A percentile compares a stretch with the other conserved stretches of the same genome.
These are phyloP conservation scores for Tetramorium parvispinum DNA, from an alignment of 1,140 invertebrate species.

Conservation along the genomic window DNA sequence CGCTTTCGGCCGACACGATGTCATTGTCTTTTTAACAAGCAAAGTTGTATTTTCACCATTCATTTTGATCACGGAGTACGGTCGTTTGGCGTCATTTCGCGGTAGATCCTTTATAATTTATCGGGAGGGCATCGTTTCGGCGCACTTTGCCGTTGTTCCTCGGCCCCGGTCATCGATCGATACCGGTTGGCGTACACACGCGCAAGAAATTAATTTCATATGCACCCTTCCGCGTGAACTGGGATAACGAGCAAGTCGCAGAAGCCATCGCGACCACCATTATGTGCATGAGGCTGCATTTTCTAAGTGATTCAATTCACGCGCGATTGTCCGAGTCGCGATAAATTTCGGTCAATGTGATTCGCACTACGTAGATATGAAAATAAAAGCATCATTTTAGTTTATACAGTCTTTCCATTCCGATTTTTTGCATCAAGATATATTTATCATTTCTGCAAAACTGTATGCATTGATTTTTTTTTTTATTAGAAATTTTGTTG, in stretches of 20 bases:
- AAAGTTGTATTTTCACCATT: constrained; percentile 3
- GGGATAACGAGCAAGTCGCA: constrained; percentile 69
- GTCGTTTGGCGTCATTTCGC: constrained; percentile 29
- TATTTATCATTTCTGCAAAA: neutral
- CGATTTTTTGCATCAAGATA: neutral
- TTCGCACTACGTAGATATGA: neutral
- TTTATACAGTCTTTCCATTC: neutral
- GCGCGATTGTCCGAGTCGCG: neutral
- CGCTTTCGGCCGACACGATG: neutral
- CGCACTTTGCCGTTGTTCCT: constrained; percentile 60
- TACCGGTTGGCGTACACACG: constrained; percentile 43
- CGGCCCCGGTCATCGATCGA: constrained; percentile 60
- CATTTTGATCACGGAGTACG: neutral
- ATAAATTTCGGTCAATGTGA: constrained; percentile 16
- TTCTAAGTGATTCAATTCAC: constrained; percentile 32
- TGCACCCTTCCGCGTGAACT: constrained; percentile 69
- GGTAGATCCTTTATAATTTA: constrained; percentile 63
- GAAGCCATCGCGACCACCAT: constrained; percentile 39
- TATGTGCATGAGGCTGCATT: constrained; percentile 39
- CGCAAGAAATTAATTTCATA: constrained; percentile 73
- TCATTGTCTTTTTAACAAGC: neutral
- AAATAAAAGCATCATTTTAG: constrained; percentile 2
- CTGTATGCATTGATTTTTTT: neutral
- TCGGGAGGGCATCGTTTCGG: constrained; percentile 56
- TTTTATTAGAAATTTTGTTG: neutral